A percentile compares a stretch with the other conserved stretches of the same genome.
Conservation (phyloP, 2,113 vertebrate species). For the Trichechus manatus region DNA sequence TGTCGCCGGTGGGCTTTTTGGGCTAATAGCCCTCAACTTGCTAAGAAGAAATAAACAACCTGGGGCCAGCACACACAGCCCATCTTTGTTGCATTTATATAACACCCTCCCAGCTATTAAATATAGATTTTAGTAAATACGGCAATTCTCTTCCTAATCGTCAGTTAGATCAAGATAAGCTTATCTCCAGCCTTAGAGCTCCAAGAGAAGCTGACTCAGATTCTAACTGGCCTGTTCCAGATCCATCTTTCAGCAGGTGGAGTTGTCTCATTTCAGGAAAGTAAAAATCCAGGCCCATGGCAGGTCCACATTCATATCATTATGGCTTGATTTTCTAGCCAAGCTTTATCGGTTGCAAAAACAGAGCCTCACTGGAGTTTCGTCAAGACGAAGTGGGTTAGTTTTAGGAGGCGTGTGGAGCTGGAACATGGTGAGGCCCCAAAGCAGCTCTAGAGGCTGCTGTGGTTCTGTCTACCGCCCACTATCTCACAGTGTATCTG, state of each 20-base stretch:
- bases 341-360: background rate
- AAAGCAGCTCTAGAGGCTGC: too few relatives aligned
- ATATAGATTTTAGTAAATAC: background rate
- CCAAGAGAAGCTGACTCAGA: background rate
- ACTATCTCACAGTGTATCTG: background rate
- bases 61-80: too few relatives aligned
- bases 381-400: background rate
- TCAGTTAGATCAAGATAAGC: background rate
- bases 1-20: too few relatives aligned
- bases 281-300: background rate
- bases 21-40: too few relatives aligned
- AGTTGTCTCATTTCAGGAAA: background rate
- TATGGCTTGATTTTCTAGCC: too few relatives aligned
- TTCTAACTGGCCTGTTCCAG: background rate
- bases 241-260: background rate
- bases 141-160: background rate
- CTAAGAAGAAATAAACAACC: too few relatives aligned
- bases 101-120: background rate
- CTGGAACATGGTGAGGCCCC: background rate
- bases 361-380: background rate
- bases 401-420: background rate
- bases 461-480: background rate
- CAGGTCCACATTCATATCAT: too few relatives aligned
- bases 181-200: background rate
- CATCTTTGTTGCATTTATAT: too few relatives aligned